These are phyloP conservation scores for Tyria jacobaeae DNA, from an alignment of 2,888 invertebrate species.

Conservation along the genomic window DNA sequence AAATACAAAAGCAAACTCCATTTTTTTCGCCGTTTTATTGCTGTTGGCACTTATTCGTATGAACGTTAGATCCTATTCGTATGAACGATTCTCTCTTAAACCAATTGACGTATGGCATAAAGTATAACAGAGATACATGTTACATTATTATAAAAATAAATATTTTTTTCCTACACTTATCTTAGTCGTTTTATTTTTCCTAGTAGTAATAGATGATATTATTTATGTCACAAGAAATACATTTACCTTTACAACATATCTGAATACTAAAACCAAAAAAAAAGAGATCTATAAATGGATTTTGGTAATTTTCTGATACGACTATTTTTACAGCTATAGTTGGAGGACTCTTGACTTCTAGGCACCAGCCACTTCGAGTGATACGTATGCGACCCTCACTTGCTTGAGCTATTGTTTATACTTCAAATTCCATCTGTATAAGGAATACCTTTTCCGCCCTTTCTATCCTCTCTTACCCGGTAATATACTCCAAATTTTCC, in stretches of 20 bases:
- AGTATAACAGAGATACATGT: constrained; percentile 15
- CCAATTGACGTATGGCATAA: constrained; percentile 48
- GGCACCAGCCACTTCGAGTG: too few species aligned
- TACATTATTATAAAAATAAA: background rate
- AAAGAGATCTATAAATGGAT: background rate
- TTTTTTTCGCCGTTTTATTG: constrained; percentile 53
- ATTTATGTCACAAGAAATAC: background rate
- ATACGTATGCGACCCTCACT: too few species aligned
- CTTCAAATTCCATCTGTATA: too few species aligned
- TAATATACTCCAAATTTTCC: too few species aligned
- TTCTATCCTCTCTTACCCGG: too few species aligned
- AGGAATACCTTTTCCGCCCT: too few species aligned
- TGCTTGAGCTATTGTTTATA: too few species aligned
- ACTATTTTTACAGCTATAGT: too few species aligned
- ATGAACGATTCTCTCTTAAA: constrained; percentile 48
- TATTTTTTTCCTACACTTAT: background rate
- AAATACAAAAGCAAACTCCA: constrained; percentile 56
- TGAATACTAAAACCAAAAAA: background rate
- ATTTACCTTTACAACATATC: background rate
- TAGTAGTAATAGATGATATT: background rate
- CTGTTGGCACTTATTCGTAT: constrained; percentile 56
- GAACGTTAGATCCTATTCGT: constrained; percentile 55
- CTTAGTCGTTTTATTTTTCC: background rate
- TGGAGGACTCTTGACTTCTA: too few species aligned
- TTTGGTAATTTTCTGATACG: background rate